Evolutionary conservation across 2,113 vertebrate genomes (phyloP), one percentile per base, ranked within the genome.

Genomic region (Accipiter cooperii): DNA sequence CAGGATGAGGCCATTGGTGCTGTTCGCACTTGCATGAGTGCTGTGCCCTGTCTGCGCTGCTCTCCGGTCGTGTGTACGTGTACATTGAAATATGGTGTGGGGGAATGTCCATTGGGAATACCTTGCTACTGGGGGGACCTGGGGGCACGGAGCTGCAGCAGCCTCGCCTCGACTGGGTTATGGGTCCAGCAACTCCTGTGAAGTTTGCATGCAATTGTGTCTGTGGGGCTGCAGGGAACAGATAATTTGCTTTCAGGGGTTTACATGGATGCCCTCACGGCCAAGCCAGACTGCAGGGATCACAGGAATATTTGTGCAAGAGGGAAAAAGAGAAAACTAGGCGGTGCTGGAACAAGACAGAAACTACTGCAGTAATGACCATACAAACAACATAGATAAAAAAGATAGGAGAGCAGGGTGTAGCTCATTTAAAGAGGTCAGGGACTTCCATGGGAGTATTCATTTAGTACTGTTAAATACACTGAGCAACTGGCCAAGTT

Each of bases 51-150:
- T 40, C 49, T 75, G 31, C 54, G 18, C 55, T 61, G 49, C 18
- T 60, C 34, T 28, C 34, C 5, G 2, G 26, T 3, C 0, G 0
- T 25, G 14, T n/a, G 31, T 12, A 33, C 1, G 0, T 10, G 36
- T 58, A 3, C 46, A 21, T 13, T 51, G 51, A 57, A 29, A 57
- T 51, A 29, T 0, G 2, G 57, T 15, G 15, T 12, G 28, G 18
- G 9, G 25, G 13, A 3, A 9, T 70, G 38, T 3, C 18, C 20
- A 1, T 8, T 28, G 54, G 63, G 42, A 77, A 17, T 52, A 68
- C 10, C 24, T 40, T 1, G 1, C 10, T 76, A 3, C 33, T 4
- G 0, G 1, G 0, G 1, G n/a, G 21, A 65, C 18, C 31, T 38
- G 19, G 29, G 19, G 19, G 3, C 38, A 14, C 1, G 14, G 40